Base-by-base conservation (phyloP, 2,888 invertebrate species). In the Dynastes grantii region DNA sequence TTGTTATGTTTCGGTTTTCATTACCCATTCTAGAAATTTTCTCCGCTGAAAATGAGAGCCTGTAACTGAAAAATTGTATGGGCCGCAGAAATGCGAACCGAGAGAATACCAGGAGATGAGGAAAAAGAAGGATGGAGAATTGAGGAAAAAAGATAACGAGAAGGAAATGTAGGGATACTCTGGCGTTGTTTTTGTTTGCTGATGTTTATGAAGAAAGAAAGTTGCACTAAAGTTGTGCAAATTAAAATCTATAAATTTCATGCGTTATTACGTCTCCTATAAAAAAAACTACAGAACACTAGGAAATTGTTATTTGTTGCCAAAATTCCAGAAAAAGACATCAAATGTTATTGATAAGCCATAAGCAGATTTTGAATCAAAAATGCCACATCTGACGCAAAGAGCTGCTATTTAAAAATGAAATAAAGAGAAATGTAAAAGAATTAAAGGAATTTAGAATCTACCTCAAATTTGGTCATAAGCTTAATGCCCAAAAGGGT, bases 1-100 rank as follows among this genome's bases (percentile, higher is more conserved):
- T 88, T 88, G 88, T 88, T 88, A 88, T 88, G 87, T 85, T 85
- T 84, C 84, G 82, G 81, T 81, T 75, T 78, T 76, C 78, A 78
- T 78, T 67, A 75, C 78, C 76, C 78, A 67, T 75, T 78, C 78
- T 75, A 61, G 65, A 78, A 78, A 78, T 75, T 76, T 75, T 78
- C 78, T 75, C 73, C 73, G 73, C 73, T 75, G 75, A 68, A 76
- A 76, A 76, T 76, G 68, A 61, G 68, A 61, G 76, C 67, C 67
- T 68, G 68, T 68, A 76, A 76, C 76, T 68, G 76, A 76, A 68
- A 76, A 76, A 76, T 76, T 76, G 68, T 67, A 67, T 67, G 76
- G 73, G 73, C 63, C 73, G 73, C 61, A 61, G 73, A 75, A 73
- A 75, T 75, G 73, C 73, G 73, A 37, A 45, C 73, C 13, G 32